These are phyloP conservation scores for Odontophorus gujanensis DNA, from an alignment of 2,113 vertebrate species.

Conservation along the genomic window DNA sequence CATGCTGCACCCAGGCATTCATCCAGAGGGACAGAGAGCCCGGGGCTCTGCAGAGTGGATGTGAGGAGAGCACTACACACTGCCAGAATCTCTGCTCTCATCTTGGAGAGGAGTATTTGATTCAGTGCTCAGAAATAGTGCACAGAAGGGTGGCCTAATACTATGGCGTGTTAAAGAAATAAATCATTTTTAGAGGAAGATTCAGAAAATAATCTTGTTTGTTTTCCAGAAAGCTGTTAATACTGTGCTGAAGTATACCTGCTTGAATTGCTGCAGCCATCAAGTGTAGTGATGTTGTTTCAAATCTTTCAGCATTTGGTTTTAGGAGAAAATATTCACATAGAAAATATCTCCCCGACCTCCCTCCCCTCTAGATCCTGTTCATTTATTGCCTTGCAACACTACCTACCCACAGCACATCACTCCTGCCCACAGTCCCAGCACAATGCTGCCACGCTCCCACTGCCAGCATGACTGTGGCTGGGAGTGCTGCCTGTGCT, in stretches of 20 bases:
- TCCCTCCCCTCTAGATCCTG: background rate
- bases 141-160: background rate
- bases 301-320: background rate
- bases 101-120: background rate
- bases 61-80: background rate
- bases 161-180: background rate
- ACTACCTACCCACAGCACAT: background rate
- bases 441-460: accelerated
- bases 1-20: accelerated
- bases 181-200: background rate
- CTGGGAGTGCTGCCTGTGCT: background rate
- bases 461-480: accelerated
- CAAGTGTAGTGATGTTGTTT: background rate
- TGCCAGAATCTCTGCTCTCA: background rate
- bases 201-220: background rate
- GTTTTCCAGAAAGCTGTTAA: background rate
- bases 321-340: background rate
- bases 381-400: background rate
- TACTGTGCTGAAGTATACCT: background rate
- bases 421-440: background rate
- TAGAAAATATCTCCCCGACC: background rate
- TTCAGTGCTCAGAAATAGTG: background rate
- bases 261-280: background rate
- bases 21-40: background rate
- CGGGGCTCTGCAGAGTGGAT: accelerated